Conservation (phyloP, 2,888 invertebrate genomes). For the Lasioglossum vierecki region DNA sequence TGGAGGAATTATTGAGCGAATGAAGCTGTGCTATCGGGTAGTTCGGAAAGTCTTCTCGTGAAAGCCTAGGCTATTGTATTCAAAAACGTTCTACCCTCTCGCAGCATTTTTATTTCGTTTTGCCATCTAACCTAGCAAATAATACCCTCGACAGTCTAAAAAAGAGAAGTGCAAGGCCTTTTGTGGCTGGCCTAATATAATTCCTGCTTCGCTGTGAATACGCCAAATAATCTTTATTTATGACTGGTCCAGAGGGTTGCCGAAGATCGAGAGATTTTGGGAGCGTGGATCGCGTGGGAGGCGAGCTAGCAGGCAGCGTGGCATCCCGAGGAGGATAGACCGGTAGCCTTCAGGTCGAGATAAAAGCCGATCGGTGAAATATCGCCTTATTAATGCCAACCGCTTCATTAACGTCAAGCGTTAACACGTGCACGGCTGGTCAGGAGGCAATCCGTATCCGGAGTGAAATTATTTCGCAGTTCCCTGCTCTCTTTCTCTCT, state of each 20-base stretch:
- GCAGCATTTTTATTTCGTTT: neutral
- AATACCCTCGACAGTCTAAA: neutral
- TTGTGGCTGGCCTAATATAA: neutral
- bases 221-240: neutral
- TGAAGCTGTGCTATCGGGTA: neutral
- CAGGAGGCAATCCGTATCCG: conserved; percentile 54
- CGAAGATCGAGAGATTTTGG: neutral
- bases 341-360: conserved; percentile 67
- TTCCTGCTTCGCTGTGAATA: neutral
- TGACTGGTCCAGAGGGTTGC: neutral
- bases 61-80: neutral
- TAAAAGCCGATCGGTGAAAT: conserved; percentile 66
- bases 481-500: neutral
- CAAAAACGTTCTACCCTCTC: neutral
- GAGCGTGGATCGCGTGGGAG: neutral
- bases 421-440: conserved; percentile 67
- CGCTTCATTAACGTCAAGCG: conserved; percentile 80
- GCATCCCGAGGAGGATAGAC: conserved; percentile 24
- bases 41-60: neutral
- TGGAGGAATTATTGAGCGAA: neutral
- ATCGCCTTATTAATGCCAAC: conserved; percentile 80
- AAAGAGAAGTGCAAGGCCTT: neutral
- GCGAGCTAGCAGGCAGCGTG: conserved; percentile 8
- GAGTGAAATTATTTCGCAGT: conserved; percentile 67
- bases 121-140: neutral